A percentile compares a stretch with the other conserved stretches of the same genome.
Evolutionary conservation across 1,140 invertebrate genomes (phyloP).

Genomic region (Rhyacophila brunnea): DNA sequence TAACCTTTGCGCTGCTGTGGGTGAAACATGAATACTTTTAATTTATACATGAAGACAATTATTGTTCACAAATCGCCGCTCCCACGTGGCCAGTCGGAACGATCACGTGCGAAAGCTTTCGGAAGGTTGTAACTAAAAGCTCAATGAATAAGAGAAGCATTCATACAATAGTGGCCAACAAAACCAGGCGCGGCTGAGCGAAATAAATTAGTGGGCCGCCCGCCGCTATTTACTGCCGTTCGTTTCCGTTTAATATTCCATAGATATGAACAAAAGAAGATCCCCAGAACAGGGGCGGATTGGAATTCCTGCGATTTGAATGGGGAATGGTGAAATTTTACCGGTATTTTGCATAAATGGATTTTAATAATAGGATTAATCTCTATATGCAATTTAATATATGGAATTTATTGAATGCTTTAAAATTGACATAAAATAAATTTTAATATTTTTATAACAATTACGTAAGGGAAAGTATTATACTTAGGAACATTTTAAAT

Average conservation of each 20-base stretch:
- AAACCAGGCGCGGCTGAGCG: neutral
- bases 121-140: neutral
- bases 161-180: neutral
- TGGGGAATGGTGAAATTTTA: neutral
- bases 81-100: neutral
- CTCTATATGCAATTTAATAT: no score
- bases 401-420: no score
- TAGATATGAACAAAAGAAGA: slow-evolving; percentile 1
- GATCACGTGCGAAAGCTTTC: slow-evolving; percentile 3
- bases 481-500: no score
- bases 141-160: slow-evolving; percentile 11
- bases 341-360: no score
- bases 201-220: slow-evolving; percentile 9
- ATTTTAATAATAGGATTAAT: no score
- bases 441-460: no score
- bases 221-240: slow-evolving; percentile 19
- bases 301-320: neutral
- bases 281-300: neutral
- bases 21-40: no score
- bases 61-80: neutral
- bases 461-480: no score
- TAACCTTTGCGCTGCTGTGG: no score
- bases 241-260: slow-evolving; percentile 22
- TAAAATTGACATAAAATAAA: no score
- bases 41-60: no score